Percentiles rank a stretch among this genome's conserved stretches.
These are phyloP conservation scores for Larimichthys crocea DNA, from an alignment of 2,113 vertebrate species.

Conservation along the genomic window DNA sequence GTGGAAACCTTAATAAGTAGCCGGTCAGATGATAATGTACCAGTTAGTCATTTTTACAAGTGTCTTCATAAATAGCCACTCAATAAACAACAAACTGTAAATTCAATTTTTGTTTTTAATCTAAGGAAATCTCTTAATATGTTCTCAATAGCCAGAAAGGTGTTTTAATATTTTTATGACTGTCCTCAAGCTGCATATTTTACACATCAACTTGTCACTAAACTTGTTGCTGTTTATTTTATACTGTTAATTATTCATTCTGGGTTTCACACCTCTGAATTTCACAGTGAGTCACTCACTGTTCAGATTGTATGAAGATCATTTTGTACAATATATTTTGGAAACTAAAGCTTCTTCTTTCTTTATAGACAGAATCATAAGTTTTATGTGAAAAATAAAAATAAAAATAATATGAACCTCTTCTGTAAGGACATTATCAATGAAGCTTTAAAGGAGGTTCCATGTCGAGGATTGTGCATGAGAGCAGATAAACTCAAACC, in stretches of 20 bases:
- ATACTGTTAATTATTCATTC: background rate
- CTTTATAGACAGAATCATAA: background rate
- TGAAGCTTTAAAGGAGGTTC: background rate
- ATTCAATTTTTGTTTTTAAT: background rate
- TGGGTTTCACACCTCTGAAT: conserved; percentile 14
- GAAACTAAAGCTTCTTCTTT: background rate
- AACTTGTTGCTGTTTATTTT: background rate
- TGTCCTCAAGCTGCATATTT: background rate
- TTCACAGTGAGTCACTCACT: conserved; percentile 23
- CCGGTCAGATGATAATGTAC: conserved; percentile 25
- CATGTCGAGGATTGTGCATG: background rate
- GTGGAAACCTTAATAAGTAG: conserved; percentile 25
- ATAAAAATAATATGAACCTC: too few relatives aligned
- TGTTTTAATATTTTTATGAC: background rate
- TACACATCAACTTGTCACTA: background rate
- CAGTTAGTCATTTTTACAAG: conserved; percentile 43
- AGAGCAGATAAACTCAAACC: background rate
- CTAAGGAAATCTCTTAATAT: background rate
- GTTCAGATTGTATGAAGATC: background rate
- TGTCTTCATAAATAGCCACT: conserved; percentile 16
- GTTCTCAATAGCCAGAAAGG: background rate
- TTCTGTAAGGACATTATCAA: too few relatives aligned
- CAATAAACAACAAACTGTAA: background rate
- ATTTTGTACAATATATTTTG: background rate
- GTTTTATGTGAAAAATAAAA: background rate